These are phyloP conservation scores for Heteromormyrus szaboi DNA, from an alignment of 2,797 vertebrate species.

Conservation along the genomic window DNA sequence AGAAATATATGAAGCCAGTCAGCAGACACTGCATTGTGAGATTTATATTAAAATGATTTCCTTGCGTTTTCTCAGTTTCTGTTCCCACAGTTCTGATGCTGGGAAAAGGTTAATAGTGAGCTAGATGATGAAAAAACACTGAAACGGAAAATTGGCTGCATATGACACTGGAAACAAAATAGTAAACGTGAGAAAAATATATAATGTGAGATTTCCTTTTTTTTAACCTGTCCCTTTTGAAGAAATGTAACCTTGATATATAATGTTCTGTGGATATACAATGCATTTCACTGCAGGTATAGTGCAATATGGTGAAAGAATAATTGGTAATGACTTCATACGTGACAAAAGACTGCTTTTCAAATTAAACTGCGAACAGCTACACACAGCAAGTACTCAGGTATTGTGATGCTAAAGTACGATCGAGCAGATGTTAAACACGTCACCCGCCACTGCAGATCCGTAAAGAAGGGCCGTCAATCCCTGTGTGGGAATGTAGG, in stretches of 20 bases:
- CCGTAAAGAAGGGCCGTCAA: background rate
- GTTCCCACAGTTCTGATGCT: background rate
- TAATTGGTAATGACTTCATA: background rate
- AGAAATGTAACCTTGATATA: background rate
- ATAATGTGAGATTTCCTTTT: background rate
- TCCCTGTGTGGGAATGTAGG: background rate
- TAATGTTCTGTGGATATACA: background rate
- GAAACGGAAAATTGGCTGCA: background rate
- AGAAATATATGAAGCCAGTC: background rate
- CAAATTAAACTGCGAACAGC: background rate
- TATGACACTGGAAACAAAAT: background rate
- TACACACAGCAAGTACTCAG: background rate
- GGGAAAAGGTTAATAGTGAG: background rate
- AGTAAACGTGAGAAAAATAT: conserved; percentile 4
- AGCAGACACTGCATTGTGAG: background rate
- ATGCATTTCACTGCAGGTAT: background rate
- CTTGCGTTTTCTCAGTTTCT: background rate
- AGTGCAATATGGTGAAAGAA: background rate
- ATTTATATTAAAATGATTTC: background rate
- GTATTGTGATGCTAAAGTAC: background rate
- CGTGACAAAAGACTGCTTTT: background rate
- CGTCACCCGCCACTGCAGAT: background rate
- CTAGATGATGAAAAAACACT: background rate
- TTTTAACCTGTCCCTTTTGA: background rate
- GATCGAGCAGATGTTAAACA: background rate